Percentiles rank a stretch among this genome's conserved stretches.
Evolutionary conservation across 2,113 vertebrate species (phyloP).

Genomic region (Dermatemys mawii): DNA sequence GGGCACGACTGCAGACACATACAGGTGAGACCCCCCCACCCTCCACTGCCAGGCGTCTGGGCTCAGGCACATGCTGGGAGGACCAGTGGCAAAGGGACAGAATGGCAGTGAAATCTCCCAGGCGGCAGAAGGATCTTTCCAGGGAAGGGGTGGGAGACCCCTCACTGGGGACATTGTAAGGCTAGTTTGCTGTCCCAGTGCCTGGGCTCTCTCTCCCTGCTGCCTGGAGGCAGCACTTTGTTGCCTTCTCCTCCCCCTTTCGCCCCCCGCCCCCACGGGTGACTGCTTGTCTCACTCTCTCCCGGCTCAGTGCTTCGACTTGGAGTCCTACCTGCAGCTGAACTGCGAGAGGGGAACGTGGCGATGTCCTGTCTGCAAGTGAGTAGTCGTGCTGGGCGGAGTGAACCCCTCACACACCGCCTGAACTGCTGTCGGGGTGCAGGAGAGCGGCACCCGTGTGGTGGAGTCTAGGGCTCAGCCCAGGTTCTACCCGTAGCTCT

Average conservation of each 20-base stretch:
- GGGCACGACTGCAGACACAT: constrained; percentile 96
- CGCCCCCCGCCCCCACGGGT: no score
- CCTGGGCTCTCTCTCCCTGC: background rate
- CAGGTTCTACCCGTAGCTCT: background rate
- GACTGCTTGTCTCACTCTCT: background rate
- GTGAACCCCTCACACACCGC: background rate
- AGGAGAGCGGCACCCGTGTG: background rate
- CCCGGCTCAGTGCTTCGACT: constrained; percentile 85
- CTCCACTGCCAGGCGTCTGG: fast-evolving
- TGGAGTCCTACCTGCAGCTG: constrained; percentile 89
- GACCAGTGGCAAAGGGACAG: no score
- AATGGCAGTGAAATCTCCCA: no score
- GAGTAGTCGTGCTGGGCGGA: background rate
- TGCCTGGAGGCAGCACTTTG: background rate
- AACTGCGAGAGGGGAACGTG: constrained; percentile 87
- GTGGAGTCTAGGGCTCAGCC: background rate
- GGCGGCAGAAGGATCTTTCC: no score
- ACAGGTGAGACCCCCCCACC: constrained; percentile 79
- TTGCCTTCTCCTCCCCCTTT: fast-evolving
- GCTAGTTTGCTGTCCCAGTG: background rate
- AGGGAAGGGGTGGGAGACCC: background rate
- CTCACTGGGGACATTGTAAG: background rate
- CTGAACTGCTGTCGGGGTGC: background rate
- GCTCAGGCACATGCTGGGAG: no score
- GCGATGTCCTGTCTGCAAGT: constrained; percentile 87